A percentile compares a stretch with the other conserved stretches of the same genome.
Conservation (phyloP, 2,797 vertebrate species). For the Kryptopterus vitreolus region DNA sequence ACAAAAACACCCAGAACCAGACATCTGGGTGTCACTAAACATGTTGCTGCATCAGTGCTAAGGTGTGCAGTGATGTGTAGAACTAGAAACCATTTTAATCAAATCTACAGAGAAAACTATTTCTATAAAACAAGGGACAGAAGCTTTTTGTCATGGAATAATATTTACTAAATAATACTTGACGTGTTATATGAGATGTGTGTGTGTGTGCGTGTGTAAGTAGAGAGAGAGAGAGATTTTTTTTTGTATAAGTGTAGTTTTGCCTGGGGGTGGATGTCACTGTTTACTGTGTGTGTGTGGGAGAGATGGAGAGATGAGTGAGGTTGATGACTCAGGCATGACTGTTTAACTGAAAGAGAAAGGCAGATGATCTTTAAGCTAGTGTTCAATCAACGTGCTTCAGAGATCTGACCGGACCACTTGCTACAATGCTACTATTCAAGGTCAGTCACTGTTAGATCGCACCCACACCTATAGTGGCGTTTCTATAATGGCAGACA, state of each 20-base stretch:
- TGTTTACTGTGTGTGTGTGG: conserved; percentile 37
- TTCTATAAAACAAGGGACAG: too few relatives aligned
- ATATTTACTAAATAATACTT: background rate
- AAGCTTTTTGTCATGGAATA: background rate
- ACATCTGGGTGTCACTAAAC: too few relatives aligned
- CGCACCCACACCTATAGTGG: background rate
- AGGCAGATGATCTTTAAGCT: conserved; percentile 62
- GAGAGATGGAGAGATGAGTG: conserved; percentile 58
- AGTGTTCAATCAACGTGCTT: conserved; percentile 67
- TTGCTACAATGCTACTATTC: conserved; percentile 16
- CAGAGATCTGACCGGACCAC: conserved; percentile 4
- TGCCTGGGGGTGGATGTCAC: background rate
- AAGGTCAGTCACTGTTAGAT: conserved; percentile 19
- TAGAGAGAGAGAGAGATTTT: background rate
- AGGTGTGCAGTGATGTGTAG: too few relatives aligned
- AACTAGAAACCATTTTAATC: background rate
- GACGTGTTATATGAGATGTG: background rate
- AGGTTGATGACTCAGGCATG: conserved; percentile 73
- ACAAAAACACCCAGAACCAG: too few relatives aligned
- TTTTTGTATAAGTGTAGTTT: conserved; percentile 25
- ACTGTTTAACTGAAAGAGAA: conserved; percentile 63
- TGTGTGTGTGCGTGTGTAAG: background rate
- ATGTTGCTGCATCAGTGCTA: too few relatives aligned
- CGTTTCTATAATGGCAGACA: background rate
- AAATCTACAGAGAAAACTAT: background rate